Conservation (phyloP, 2,113 vertebrate genomes). For the Chaetodon trifascialis region DNA sequence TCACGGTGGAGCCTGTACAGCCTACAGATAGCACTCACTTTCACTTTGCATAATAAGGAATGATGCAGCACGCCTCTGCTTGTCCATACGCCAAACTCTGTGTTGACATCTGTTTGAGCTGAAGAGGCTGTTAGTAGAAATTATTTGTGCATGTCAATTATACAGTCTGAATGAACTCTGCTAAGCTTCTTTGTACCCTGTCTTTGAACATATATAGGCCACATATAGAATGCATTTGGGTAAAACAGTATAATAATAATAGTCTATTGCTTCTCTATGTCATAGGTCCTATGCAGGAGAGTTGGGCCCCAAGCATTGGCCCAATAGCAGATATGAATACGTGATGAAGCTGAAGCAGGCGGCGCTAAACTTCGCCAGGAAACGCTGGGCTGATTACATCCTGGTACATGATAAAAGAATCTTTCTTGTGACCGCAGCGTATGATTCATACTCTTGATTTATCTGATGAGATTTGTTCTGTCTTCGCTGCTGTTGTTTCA, state of each 20-base stretch:
- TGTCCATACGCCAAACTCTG: neutral
- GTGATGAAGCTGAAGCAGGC: conserved; percentile 96
- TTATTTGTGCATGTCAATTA: conserved; percentile 2
- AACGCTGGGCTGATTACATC: conserved; percentile 91
- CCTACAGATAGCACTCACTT: neutral
- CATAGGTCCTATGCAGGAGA: conserved; percentile 91
- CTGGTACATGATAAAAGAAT: conserved; percentile 84
- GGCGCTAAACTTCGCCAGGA: conserved; percentile 90
- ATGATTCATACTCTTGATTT: conserved; percentile 8
- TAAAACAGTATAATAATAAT: neutral
- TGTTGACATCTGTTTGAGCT: conserved; percentile 12
- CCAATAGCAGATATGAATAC: conserved; percentile 90
- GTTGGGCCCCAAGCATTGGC: conserved; percentile 95
- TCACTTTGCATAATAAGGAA: conserved; percentile 20
- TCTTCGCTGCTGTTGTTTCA: neutral
- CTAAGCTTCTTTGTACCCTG: neutral
- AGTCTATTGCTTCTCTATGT: conserved; percentile 26
- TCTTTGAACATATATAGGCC: neutral
- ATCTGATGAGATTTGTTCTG: neutral
- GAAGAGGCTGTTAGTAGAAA: conserved; percentile 22
- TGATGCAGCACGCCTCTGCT: conserved; percentile 29
- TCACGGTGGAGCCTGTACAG: neutral
- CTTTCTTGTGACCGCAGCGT: neutral
- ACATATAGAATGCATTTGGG: neutral
- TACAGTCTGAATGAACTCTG: conserved; percentile 8